Base-by-base conservation (phyloP, 2,888 invertebrate genomes). In the Griposia aprilina region DNA sequence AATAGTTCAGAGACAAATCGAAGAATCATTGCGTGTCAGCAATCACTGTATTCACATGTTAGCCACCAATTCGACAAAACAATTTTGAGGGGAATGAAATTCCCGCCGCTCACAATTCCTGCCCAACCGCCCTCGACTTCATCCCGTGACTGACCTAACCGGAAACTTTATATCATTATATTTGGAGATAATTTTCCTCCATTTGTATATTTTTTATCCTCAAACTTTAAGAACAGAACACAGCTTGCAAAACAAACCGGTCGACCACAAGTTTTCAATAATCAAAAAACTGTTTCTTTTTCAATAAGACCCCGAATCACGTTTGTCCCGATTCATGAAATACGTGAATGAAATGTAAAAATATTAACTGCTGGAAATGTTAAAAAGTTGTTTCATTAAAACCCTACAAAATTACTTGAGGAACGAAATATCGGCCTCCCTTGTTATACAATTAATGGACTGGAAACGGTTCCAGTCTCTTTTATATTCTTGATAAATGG, bases 261-360 rank as follows among this genome's bases (percentile, higher is more conserved):
- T 82, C 57, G 70, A 71, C 80, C 86, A 55, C 77, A 83, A 83
- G 70, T 76, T 79, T 82, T 76, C 79, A 84, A 81, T 77, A 77
- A 70, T 85, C 74, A 81, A 84, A 87, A 76, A 76, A 66, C 74
- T 48, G 72, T 72, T 81, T 77, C 72, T 68, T 63, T 86, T 86
- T 82, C 74, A 80, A 84, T 80, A 86, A 84, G 72, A 76, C 30
- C 67, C 73, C 65, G 76, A 76, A 87, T 80, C 82, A 76, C 84
- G 87, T 87, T 70, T 80, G 78, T 79, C 77, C 77, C 73, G 68
- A 83, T 83, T 86, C 79, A 50, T 60, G 60, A 70, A 87, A 72
- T 84, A 87, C 87, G 86, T 86, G 86, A 80, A 80, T 60, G 66
- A 80, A 86, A 82, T 86, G 59, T 50, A 63, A 70, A 86, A 77